Evolutionary conservation across 2,888 invertebrate genomes (phyloP), one percentile per base, ranked within the genome.

Genomic region (Drosophila bunnanda): DNA sequence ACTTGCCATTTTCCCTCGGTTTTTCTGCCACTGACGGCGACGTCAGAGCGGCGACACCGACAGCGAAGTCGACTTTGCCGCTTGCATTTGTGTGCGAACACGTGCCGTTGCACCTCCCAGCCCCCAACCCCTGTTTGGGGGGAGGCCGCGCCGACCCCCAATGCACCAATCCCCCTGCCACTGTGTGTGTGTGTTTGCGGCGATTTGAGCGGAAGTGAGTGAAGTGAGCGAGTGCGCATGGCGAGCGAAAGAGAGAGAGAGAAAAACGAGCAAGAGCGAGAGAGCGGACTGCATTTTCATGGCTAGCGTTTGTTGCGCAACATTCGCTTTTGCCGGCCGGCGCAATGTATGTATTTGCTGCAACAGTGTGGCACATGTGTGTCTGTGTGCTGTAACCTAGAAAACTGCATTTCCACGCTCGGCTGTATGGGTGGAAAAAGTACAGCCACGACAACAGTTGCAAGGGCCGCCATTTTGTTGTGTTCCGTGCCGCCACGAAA

Each of bases 51-150:
- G 48, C 48, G 57, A 38, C 46, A 52, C 43, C 43, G 59, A 39
- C 46, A 53, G 50, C 67, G 50, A 53, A 44, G 75, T 50, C 75
- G 76, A 66, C 77, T 71, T 72, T 76, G 76, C 72, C 77, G 76
- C 75, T 67, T 89, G 90, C 83, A 81, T 77, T 77, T 75, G 90
- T 90, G 80, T 89, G 90, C 82, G 88, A 77, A 90, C 90, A 90
- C 90, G 90, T 90, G 90, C 88, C 90, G 89, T 80, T 59, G 74
- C 76, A 77, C 76, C 81, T 61, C 57, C 48, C 50, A 67, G 52
- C 53, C 72, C 64, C 69, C 32, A 15, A 58, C 48, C 56, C 61
- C 52, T 34, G 25, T n/a, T 44, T 8, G 22, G 15, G 43, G 20
- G 50, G 22, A 6, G 46, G 17, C 12, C 12, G 6, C 5, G 36